Percentiles rank a stretch among this genome's conserved stretches.
These are phyloP conservation scores for Dicrostonyx torquatus DNA, from an alignment of 2,797 vertebrate species.

Conservation along the genomic window DNA sequence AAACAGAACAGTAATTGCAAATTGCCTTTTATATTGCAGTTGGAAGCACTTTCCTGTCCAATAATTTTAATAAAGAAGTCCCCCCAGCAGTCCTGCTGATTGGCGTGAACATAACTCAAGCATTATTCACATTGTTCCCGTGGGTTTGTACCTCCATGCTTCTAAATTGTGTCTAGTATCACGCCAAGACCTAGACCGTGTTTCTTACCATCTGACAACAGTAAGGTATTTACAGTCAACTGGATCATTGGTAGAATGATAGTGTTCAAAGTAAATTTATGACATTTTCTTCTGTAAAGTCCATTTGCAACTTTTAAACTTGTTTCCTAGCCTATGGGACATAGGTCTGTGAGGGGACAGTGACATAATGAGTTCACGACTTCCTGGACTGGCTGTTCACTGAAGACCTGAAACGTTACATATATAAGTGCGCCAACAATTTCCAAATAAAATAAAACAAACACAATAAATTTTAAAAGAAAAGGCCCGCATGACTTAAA, in stretches of 20 bases:
- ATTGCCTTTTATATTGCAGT: constrained; percentile 64
- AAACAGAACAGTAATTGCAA: constrained; percentile 61
- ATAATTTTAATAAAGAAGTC: constrained; percentile 74
- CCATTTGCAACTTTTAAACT: not conserved
- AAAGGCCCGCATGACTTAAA: not conserved
- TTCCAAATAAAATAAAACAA: constrained; percentile 2
- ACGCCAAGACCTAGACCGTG: constrained; percentile 60
- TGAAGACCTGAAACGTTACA: not conserved
- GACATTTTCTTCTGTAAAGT: constrained; percentile 58
- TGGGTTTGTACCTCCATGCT: constrained; percentile 53
- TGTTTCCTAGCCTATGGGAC: not conserved
- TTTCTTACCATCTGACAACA: constrained; percentile 55
- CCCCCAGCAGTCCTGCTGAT: not conserved
- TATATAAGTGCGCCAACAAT: not conserved
- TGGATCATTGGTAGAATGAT: constrained; percentile 49
- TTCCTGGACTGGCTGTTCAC: constrained; percentile 1
- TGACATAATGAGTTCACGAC: not conserved
- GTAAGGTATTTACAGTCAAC: constrained; percentile 41
- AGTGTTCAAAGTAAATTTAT: constrained; percentile 56
- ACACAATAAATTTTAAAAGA: not conserved
- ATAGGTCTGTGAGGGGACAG: constrained; percentile 23
- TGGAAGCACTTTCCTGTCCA: constrained; percentile 66
- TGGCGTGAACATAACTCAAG: constrained; percentile 67
- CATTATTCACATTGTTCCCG: constrained; percentile 53
- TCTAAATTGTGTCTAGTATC: constrained; percentile 61